phyloP scores from a whole-genome alignment of 2,113 vertebrate species.

The Lophochroa leadbeateri region DNA sequence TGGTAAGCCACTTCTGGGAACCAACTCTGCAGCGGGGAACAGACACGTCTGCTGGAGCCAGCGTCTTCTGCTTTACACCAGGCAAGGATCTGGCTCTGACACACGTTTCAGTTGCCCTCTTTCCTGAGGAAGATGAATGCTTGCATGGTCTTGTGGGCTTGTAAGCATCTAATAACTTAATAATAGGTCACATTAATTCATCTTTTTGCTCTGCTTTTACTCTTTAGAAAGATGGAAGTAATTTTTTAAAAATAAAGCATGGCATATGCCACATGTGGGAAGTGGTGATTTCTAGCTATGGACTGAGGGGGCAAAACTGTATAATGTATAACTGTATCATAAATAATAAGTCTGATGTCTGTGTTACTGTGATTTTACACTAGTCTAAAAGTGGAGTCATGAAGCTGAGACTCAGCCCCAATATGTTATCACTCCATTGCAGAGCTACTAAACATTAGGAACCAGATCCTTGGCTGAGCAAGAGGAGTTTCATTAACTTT shows the following conservation, averaged over 20 bases:
- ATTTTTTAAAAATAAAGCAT: slow-evolving; percentile 38
- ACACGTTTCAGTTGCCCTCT: not conserved
- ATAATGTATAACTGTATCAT: slow-evolving; percentile 21
- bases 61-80: not conserved
- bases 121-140: not conserved
- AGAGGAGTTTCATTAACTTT: not conserved
- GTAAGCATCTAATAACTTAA: not conserved
- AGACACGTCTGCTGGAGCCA: not conserved
- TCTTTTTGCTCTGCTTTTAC: slow-evolving; percentile 23
- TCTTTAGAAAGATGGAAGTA: slow-evolving; percentile 14
- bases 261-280: slow-evolving; percentile 60
- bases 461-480: not conserved
- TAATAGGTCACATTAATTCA: slow-evolving; percentile 31
- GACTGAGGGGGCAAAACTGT: slow-evolving; percentile 38
- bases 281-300: slow-evolving; percentile 55
- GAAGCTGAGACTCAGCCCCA: not conserved
- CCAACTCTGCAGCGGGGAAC: not conserved
- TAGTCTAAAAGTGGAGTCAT: slow-evolving; percentile 5
- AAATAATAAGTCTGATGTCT: slow-evolving; percentile 55
- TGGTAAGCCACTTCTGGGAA: not conserved
- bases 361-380: slow-evolving; percentile 6
- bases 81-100: not conserved
- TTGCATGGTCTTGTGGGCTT: not conserved
- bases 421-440: not conserved
- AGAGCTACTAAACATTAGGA: not conserved